These are phyloP conservation scores for Malthinus seriepunctatus DNA, from an alignment of 2,888 invertebrate genomes.

Conservation along the genomic window DNA sequence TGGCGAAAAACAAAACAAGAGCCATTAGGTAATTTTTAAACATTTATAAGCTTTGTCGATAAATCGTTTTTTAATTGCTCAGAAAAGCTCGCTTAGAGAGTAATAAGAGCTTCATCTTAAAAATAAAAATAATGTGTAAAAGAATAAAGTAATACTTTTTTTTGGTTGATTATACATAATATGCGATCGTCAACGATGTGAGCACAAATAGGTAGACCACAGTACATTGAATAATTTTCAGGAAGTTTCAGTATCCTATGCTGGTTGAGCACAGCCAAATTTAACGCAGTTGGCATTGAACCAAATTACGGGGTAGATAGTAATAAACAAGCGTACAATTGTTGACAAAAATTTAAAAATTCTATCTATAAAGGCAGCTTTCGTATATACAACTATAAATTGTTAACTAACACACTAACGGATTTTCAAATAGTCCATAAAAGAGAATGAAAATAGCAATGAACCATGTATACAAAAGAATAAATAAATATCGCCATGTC, in stretches of 20 bases:
- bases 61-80: too few relatives aligned
- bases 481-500: constrained; percentile 6
- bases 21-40: too few relatives aligned
- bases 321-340: constrained; percentile 18
- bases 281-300: constrained; percentile 35
- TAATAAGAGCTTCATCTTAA: too few relatives aligned
- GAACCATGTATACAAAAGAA: constrained; percentile 8
- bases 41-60: too few relatives aligned
- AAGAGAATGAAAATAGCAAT: constrained; percentile 13
- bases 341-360: constrained; percentile 16
- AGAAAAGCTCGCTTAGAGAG: too few relatives aligned
- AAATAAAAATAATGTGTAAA: too few relatives aligned
- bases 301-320: constrained; percentile 35
- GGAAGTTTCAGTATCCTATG: constrained; percentile 36
- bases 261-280: constrained; percentile 31
- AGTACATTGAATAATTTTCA: constrained; percentile 41
- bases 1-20: too few relatives aligned
- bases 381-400: constrained; percentile 10
- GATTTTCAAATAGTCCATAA: constrained; percentile 11
- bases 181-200: constrained; percentile 2
- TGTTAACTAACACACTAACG: constrained; percentile 9
- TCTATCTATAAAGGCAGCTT: background rate
- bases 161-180: too few relatives aligned
- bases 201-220: constrained; percentile 16
- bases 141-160: background rate